Base-by-base conservation (phyloP, 2,113 vertebrate species). In the Polypterus senegalus region DNA sequence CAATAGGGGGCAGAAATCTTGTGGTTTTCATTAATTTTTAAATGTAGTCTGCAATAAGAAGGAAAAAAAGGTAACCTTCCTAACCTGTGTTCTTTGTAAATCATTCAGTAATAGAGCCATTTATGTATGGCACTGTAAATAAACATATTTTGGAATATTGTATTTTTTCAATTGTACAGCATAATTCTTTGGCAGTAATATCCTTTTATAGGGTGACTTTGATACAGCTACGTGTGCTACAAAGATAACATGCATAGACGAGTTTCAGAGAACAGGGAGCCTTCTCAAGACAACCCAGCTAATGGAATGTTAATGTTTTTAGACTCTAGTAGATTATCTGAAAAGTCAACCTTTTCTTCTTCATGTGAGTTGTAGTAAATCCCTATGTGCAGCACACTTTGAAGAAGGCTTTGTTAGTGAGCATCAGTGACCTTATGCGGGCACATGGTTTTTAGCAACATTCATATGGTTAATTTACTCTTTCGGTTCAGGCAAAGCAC, bases 321-420 rank as follows among this genome's bases (percentile, higher is more conserved):
- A 85, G 84, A 85, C 86, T 88, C 88, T 82, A 83, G 77, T 78
- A 86, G 84, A 91, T 95, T 92, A 91, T 87, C 84, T 86, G 79
- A 86, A 91, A 87, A 90, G 86, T 84, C 83, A 88, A 82, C 80
- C 69, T 82, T 83, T 76, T 75, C 73, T 82, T 75, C 74, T 81
- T 74, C 68, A 72, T 82, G 77, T 27, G 77, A 78, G 71, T 82
- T 81, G 75, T 80, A 78, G 73, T 84, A 85, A 83, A 82, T 84
- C 86, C 77, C 68, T 70, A 71, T 80, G 80, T 81, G 63, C 81
- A 80, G 77, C 78, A 83, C 75, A 73, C 80, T 85, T 86, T 83
- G 79, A 83, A 81, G 78, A 76, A 68, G 73, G 71, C 69, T 83
- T 83, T 78, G 66, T 86, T 72, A 78, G 70, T 74, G 66, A 69